Conservation (phyloP, 1,140 invertebrate species). For the Solen grandis region DNA sequence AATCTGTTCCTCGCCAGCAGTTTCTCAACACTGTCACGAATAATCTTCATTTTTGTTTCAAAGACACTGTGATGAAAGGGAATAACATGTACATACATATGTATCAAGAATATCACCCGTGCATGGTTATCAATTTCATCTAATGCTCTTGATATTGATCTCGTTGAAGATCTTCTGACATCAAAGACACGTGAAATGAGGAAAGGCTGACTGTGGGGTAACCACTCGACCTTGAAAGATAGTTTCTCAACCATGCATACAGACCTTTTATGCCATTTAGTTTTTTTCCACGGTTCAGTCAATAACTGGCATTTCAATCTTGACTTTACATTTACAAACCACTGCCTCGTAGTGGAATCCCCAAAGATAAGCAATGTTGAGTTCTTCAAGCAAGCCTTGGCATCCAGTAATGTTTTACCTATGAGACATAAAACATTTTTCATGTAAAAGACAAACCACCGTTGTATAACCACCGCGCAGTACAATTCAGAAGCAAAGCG, state of each 20-base stretch:
- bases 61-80: conserved; percentile 17
- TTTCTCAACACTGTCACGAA: conserved; percentile 9
- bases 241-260: not conserved
- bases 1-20: not conserved
- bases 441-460: too few relatives aligned
- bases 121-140: not conserved
- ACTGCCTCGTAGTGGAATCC: conserved; percentile 12
- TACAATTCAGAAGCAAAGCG: too few relatives aligned
- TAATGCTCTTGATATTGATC: not conserved
- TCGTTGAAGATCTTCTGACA: not conserved
- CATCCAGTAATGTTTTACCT: too few relatives aligned
- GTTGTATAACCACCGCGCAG: too few relatives aligned
- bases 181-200: not conserved
- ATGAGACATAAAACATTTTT: too few relatives aligned
- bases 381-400: conserved; percentile 30
- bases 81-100: not conserved
- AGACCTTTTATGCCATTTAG: conserved; percentile 3
- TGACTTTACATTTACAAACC: conserved; percentile 1
- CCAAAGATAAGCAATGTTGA: not conserved
- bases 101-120: conserved; percentile 5
- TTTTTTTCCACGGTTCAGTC: conserved; percentile 13
- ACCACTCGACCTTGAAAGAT: not conserved
- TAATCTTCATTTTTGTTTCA: not conserved
- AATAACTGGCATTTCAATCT: not conserved
- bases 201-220: conserved; percentile 16